Conservation (phyloP, 2,113 vertebrate genomes). For the Rutilus rutilus region DNA sequence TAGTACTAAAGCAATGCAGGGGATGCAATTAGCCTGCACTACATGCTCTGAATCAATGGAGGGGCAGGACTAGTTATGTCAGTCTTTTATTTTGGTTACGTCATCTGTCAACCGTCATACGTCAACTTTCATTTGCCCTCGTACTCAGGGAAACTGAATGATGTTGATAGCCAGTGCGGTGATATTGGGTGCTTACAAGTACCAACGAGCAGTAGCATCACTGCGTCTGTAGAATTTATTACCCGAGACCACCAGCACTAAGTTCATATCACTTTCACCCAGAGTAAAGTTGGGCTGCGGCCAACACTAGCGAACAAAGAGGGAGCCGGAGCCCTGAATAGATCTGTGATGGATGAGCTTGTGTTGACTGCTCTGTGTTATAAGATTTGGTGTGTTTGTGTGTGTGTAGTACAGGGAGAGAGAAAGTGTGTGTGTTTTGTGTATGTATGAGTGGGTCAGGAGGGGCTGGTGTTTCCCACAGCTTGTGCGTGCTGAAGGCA, state of each 20-base stretch:
- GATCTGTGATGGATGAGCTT: conserved; percentile 37
- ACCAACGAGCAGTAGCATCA: not conserved
- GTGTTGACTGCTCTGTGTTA: conserved; percentile 11
- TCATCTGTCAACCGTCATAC: too few relatives aligned
- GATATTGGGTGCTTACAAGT: not conserved
- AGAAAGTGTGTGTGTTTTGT: conserved; percentile 32
- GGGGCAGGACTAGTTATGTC: not conserved
- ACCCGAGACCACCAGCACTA: conserved; percentile 21
- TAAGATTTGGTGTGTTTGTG: conserved; percentile 13
- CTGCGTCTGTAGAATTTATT: not conserved
- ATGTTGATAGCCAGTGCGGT: not conserved
- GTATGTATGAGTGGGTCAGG: conserved; percentile 30
- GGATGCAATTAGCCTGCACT: not conserved
- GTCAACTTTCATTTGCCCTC: not conserved
- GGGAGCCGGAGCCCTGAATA: not conserved
- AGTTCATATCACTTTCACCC: conserved; percentile 31
- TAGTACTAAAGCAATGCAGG: not conserved
- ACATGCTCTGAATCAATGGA: not conserved
- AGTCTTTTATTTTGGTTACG: not conserved
- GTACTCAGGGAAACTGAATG: not conserved
- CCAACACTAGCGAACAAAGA: conserved; percentile 9
- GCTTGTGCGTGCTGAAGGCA: conserved; percentile 23
- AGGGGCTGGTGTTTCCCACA: conserved; percentile 55
- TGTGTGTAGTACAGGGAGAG: conserved; percentile 38
- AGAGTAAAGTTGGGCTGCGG: conserved; percentile 7